These are phyloP conservation scores for Microctenopoma stevenorrisi DNA, from an alignment of 2,797 vertebrate species.

Conservation along the genomic window DNA sequence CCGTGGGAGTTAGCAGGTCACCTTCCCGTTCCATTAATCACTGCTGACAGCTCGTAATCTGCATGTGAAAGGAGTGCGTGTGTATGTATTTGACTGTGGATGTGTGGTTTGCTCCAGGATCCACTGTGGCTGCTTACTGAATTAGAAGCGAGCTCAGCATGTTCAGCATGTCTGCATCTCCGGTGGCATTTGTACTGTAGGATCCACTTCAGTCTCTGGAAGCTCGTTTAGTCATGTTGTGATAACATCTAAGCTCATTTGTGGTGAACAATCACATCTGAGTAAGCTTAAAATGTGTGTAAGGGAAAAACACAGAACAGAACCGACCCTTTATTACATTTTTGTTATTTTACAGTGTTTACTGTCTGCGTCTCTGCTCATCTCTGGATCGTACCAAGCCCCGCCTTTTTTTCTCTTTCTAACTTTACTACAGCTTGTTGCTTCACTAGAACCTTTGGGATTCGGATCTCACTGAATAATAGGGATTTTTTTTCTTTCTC, in stretches of 20 bases:
- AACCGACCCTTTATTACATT: slow-evolving; percentile 25
- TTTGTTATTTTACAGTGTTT: slow-evolving; percentile 50
- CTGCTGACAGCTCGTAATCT: slow-evolving; percentile 79
- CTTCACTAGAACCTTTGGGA: slow-evolving; percentile 68
- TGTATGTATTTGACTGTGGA: slow-evolving; percentile 43
- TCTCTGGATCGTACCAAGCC: slow-evolving; percentile 36
- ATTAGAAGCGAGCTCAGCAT: slow-evolving; percentile 47
- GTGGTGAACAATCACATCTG: background rate
- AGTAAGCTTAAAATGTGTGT: background rate
- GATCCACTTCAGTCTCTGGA: slow-evolving; percentile 25
- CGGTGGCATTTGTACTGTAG: slow-evolving; percentile 32
- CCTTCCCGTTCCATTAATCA: slow-evolving; percentile 81
- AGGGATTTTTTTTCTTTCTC: slow-evolving; percentile 40
- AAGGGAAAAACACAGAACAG: background rate
- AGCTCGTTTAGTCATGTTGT: slow-evolving; percentile 22
- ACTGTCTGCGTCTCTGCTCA: slow-evolving; percentile 33
- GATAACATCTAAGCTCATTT: background rate
- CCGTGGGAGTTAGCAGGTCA: slow-evolving; percentile 81
- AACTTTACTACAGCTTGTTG: slow-evolving; percentile 68
- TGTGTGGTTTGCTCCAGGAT: slow-evolving; percentile 30
- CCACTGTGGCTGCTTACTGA: slow-evolving; percentile 53
- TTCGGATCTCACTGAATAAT: slow-evolving; percentile 71
- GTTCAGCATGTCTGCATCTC: slow-evolving; percentile 39
- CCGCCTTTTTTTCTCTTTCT: slow-evolving; percentile 19
- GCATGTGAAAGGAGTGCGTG: slow-evolving; percentile 77